Base-by-base conservation (phyloP, 2,797 vertebrate species). In the Capromys pilorides region DNA sequence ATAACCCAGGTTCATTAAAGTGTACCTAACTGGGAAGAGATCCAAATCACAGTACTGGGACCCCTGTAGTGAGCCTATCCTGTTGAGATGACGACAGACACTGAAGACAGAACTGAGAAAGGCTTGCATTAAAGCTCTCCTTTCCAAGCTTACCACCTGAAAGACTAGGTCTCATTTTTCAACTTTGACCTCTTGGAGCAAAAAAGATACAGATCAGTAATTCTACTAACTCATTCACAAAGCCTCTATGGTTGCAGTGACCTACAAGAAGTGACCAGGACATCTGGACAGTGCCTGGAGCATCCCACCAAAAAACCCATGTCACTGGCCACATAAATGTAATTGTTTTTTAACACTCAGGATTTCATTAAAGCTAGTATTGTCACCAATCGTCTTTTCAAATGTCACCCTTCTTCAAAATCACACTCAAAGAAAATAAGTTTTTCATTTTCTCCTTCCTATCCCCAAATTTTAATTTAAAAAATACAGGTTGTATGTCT, bases 71-170 rank as follows among this genome's bases (percentile, higher is more conserved):
- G 39, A 41, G 41, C 31, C 28, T 75, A 45, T 28, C 26, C 22
- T 67, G 6, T 21, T 14, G 21, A 33, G 61, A 80, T 49, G 39
- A 57, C 39, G 11, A 71, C 62, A 84, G 28, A n/a, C 8, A 31
- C 5, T 36, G 39, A 86, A 86, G 80, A 75, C 93, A 79, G 69
- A 66, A 88, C 81, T 22, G 24, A 93, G 16, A 83, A 82, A 67
- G 69, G 62, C 91, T 2, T 1, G 1, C 96, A 77, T 14, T 88
- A 94, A 97, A 96, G 21, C 41, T 86, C 21, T 86, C 62, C 79
- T 62, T 83, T 82, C 21, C 39, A 90, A 84, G 66, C n/a, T 59
- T 0, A 22, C 24, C 80, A 93, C 64, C 73, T 88, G 8, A 86
- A 73, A 73, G 1, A 94, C 4, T 22, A 59, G 36, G 61, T 57